phyloP scores from a whole-genome alignment of 2,888 invertebrate species.

The Drosophila maculinotata region DNA sequence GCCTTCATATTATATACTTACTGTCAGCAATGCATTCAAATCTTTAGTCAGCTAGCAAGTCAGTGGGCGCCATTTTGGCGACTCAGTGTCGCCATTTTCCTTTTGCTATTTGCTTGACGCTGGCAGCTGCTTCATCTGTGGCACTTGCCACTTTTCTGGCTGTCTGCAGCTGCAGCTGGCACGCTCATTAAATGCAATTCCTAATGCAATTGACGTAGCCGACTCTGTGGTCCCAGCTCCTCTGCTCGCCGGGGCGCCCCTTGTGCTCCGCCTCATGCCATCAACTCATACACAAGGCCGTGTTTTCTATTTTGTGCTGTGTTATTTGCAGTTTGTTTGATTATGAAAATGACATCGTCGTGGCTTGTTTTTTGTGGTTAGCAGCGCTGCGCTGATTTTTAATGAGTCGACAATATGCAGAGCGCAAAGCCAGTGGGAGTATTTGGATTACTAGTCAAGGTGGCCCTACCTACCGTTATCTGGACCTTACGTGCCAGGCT shows the following conservation, averaged over 20 bases:
- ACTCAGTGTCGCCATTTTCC: slow-evolving; percentile 69
- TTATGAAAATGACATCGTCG: slow-evolving; percentile 63
- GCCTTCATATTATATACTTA: slow-evolving; percentile 2
- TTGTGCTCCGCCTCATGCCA: neutral
- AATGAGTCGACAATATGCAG: slow-evolving; percentile 65
- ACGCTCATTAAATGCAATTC: slow-evolving; percentile 73
- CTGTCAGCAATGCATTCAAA: slow-evolving; percentile 13
- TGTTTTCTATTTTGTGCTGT: slow-evolving; percentile 42
- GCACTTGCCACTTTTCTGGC: slow-evolving; percentile 3
- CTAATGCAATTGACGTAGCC: slow-evolving; percentile 76
- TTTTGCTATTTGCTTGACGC: slow-evolving; percentile 54
- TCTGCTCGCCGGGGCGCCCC: neutral
- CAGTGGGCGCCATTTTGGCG: slow-evolving; percentile 58
- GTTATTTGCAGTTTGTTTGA: slow-evolving; percentile 69
- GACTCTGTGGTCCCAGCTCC: slow-evolving; percentile 27
- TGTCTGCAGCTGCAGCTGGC: neutral
- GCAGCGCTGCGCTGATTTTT: slow-evolving; percentile 47
- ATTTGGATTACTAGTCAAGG: slow-evolving; percentile 29
- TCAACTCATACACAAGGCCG: slow-evolving; percentile 4
- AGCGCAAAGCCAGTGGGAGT: slow-evolving; percentile 28
- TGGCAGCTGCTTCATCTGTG: slow-evolving; percentile 31
- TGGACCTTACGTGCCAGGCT: slow-evolving; percentile 17
- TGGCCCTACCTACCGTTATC: slow-evolving; percentile 27
- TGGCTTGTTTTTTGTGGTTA: slow-evolving; percentile 41
- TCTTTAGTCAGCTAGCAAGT: slow-evolving; percentile 17